Conservation (phyloP, 2,113 vertebrate genomes). For the Cebus imitator region DNA sequence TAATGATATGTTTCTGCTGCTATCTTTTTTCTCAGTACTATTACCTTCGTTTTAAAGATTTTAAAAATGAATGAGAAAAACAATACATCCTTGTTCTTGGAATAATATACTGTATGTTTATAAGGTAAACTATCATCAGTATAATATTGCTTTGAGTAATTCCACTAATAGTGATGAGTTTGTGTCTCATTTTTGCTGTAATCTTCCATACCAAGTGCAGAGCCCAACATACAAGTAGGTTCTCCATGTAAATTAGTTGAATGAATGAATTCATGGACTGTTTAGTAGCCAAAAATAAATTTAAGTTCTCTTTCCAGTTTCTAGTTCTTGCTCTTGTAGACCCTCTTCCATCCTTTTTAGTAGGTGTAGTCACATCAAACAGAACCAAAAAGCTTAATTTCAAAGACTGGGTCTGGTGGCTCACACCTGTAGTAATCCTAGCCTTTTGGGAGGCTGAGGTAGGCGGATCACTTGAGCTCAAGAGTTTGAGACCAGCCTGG, state of each 20-base stretch:
- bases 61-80: slow-evolving; percentile 26
- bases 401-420: not conserved
- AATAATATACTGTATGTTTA: not conserved
- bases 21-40: not conserved
- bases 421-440: too few relatives aligned
- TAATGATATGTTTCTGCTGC: not conserved
- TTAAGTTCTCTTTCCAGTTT: slow-evolving; percentile 6
- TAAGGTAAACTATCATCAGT: not conserved
- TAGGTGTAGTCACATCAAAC: not conserved
- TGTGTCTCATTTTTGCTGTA: not conserved
- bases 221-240: not conserved
- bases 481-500: too few relatives aligned
- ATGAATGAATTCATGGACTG: not conserved
- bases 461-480: too few relatives aligned
- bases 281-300: not conserved
- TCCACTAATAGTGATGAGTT: not conserved
- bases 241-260: not conserved
- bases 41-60: slow-evolving; percentile 31
- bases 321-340: not conserved
- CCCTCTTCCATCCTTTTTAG: not conserved
- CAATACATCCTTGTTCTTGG: not conserved
- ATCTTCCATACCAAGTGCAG: not conserved
- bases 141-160: not conserved
- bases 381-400: slow-evolving; percentile 30
- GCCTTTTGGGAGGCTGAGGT: too few relatives aligned